Base-by-base conservation (phyloP, 1,140 invertebrate species). In the Catajapyx aquilonaris region DNA sequence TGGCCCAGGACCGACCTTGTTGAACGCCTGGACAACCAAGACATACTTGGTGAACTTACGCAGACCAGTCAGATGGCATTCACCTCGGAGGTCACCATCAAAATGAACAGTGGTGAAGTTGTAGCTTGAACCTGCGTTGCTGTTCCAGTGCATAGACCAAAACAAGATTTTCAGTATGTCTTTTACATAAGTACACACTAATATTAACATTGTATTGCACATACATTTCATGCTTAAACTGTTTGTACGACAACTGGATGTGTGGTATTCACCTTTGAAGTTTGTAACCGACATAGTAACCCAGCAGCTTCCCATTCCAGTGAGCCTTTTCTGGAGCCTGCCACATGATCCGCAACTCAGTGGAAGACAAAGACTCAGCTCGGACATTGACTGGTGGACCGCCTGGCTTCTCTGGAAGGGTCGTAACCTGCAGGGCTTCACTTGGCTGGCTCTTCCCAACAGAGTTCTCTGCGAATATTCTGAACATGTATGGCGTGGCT, bases 41-140 rank as follows among this genome's bases (percentile, higher is more conserved):
- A 67, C 69, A 53, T 85, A 85, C 35, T 76, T 66, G 0, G 76
- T 81, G 52, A 77, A 83, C 56, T 83, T 81, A 41, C 73, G 65
- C 25, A 85, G 56, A 5, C 65, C 68, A 5, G 60, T 64, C 21
- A 76, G 49, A 5, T 64, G 68, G 33, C 71, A 62, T 41, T 73
- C 69, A 38, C 66, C 56, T 4, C 53, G 52, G 0, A 61, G 50
- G 17, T 61, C 62, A 13, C 62, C 57, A 31, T 58, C 58, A 10
- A 55, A 9, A 13, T 28, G 23, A 13, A 28, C 13, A 13, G 23
- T 28, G 7, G 23, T 28, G 23, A 28, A 28, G 23, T 28, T 28
- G 23, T 28, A 28, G 23, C 7, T 9, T 28, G 23, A 28, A 13
- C 55, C 51, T 3, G 65, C 65, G 37, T 58, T 52, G 2, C 42